phyloP scores from a whole-genome alignment of 1,140 invertebrate species.

The Dendroctonus ponderosae region DNA sequence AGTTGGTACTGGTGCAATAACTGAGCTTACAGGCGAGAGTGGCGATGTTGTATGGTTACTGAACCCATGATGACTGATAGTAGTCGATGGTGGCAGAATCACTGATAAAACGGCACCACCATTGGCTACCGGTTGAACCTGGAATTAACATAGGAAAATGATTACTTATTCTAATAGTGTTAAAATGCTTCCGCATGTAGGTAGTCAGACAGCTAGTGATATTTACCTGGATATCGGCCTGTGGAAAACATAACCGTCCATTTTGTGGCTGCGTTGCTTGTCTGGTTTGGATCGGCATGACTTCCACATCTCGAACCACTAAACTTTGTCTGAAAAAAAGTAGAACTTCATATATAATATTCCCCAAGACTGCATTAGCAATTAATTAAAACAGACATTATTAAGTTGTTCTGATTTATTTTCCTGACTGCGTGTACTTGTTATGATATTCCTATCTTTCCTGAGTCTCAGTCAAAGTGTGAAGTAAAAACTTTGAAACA shows the following conservation, averaged over 20 bases:
- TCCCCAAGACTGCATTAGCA: not conserved
- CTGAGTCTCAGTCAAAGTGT: too few relatives aligned
- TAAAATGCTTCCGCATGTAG: not conserved
- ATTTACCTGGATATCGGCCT: slow-evolving; percentile 53
- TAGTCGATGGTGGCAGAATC: slow-evolving; percentile 66
- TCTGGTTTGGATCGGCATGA: slow-evolving; percentile 18
- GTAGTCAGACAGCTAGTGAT: not conserved
- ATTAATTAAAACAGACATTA: too few relatives aligned
- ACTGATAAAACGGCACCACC: slow-evolving; percentile 77
- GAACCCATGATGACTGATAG: slow-evolving; percentile 46
- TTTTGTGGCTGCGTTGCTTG: slow-evolving; percentile 45
- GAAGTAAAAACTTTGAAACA: too few relatives aligned
- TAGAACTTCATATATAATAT: not conserved
- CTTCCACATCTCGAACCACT: slow-evolving; percentile 20
- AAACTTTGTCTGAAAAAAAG: slow-evolving; percentile 28
- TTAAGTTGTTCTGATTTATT: too few relatives aligned
- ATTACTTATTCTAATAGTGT: not conserved
- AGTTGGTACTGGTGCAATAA: slow-evolving; percentile 37
- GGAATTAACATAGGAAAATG: slow-evolving; percentile 35
- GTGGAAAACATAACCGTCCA: slow-evolving; percentile 52
- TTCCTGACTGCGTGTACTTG: too few relatives aligned
- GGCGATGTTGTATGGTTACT: slow-evolving; percentile 32
- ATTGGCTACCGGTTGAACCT: slow-evolving; percentile 60
- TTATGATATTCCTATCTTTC: too few relatives aligned
- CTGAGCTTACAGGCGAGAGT: slow-evolving; percentile 16